Evolutionary conservation across 2,888 invertebrate genomes (phyloP).

Genomic region (Epistrophe grossulariae): DNA sequence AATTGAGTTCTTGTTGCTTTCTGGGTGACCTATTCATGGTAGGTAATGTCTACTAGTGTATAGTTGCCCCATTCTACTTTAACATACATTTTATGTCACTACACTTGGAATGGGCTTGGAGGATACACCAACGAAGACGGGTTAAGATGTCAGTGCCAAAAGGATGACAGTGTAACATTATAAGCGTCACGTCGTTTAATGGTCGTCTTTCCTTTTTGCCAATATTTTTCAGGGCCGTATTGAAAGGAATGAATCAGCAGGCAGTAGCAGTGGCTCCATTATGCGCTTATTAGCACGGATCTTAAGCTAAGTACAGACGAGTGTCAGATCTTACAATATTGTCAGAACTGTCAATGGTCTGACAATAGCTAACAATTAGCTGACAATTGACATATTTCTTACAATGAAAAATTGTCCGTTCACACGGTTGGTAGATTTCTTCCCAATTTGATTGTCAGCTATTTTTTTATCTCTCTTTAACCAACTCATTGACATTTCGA

Average conservation of each 20-base stretch:
- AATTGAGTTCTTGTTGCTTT: conserved; percentile 51
- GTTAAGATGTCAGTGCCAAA: conserved; percentile 61
- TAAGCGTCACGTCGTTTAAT: conserved; percentile 58
- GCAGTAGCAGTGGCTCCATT: no score
- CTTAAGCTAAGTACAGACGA: no score
- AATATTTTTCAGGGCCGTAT: conserved; percentile 8
- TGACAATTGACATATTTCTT: no score
- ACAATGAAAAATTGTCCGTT: no score
- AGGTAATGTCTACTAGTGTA: neutral
- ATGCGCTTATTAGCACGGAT: no score
- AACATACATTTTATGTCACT: conserved; percentile 38
- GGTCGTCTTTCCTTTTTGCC: conserved; percentile 25
- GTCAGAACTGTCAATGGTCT: no score
- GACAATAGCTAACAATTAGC: no score
- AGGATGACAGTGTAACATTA: conserved; percentile 59
- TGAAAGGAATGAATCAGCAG: neutral
- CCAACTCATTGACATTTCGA: no score
- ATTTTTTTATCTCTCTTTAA: no score
- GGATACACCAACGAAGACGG: neutral
- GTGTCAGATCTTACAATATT: no score
- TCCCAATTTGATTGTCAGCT: no score
- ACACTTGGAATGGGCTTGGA: neutral
- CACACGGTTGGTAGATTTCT: no score
- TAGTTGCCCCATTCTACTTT: neutral
- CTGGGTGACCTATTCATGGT: conserved; percentile 21